Evolutionary conservation across 1,140 invertebrate species (phyloP).

Genomic region (Drosophila cardini): DNA sequence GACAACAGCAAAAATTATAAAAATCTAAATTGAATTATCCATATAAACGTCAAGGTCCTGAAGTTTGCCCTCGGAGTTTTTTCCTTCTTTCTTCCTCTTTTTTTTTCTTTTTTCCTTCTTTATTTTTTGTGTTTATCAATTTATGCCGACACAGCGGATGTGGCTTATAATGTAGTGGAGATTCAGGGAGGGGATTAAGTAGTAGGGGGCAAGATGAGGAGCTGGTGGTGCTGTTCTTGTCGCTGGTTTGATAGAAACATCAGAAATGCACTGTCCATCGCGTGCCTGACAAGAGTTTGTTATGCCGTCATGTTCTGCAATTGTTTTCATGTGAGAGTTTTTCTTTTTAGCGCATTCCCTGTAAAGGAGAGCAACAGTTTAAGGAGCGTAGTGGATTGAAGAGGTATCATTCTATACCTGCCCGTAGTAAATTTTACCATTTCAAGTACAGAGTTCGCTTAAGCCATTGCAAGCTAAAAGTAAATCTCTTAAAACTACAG

Average conservation of each 20-base stretch:
- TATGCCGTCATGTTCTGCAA: conserved; percentile 67
- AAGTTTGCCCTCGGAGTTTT: conserved; percentile 16
- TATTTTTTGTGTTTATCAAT: conserved; percentile 74
- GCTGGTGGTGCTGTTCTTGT: conserved; percentile 30
- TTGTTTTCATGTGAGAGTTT: conserved; percentile 56
- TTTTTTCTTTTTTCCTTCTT: conserved; percentile 23
- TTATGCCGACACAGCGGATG: conserved; percentile 72
- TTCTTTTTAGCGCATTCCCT: conserved; percentile 21
- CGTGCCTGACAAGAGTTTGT: conserved; percentile 76
- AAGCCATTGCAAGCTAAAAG: too few relatives aligned
- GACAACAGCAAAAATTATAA: conserved; percentile 56
- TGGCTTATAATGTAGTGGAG: conserved; percentile 74
- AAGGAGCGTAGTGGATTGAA: too few relatives aligned
- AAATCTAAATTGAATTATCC: conserved; percentile 82
- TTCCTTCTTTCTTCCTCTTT: neutral
- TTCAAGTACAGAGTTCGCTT: too few relatives aligned
- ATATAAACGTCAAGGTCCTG: conserved; percentile 73
- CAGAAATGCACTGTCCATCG: conserved; percentile 71
- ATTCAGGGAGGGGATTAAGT: conserved; percentile 4
- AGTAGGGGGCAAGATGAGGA: neutral
- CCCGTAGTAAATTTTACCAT: too few relatives aligned
- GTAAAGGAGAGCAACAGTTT: neutral
- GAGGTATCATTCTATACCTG: too few relatives aligned
- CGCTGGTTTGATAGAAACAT: conserved; percentile 70
- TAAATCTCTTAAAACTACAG: neutral